A percentile compares a stretch with the other conserved stretches of the same genome.
Evolutionary conservation across 2,113 vertebrate genomes (phyloP).

Genomic region (Fregata magnificens): DNA sequence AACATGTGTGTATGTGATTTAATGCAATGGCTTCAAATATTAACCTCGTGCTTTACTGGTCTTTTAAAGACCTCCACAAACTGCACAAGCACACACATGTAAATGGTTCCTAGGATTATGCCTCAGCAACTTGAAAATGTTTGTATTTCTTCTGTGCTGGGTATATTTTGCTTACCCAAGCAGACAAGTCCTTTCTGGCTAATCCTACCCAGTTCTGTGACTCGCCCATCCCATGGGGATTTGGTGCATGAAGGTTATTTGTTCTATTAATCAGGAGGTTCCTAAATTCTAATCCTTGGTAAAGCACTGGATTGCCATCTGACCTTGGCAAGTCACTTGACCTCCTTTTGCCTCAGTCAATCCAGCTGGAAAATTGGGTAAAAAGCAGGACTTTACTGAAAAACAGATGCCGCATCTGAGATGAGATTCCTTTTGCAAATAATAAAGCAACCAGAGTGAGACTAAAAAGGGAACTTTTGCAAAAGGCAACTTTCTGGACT

Average conservation of each 20-base stretch:
- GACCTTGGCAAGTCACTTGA: conserved; percentile 72
- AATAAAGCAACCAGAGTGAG: background rate
- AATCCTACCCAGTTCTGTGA: conserved; percentile 69
- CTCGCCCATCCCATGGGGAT: conserved; percentile 60
- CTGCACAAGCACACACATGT: background rate
- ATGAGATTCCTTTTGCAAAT: conserved; percentile 19
- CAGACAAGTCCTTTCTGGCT: conserved; percentile 63
- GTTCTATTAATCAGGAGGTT: conserved; percentile 72
- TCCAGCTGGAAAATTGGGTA: conserved; percentile 70
- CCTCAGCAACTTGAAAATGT: conserved; percentile 61
- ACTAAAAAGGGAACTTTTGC: background rate
- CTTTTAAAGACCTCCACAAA: conserved; percentile 22
- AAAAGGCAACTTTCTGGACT: background rate
- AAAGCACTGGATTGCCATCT: conserved; percentile 67
- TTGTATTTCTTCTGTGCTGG: conserved; percentile 65
- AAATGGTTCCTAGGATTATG: conserved; percentile 52
- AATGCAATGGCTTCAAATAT: background rate
- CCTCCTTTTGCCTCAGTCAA: conserved; percentile 66
- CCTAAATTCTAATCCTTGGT: conserved; percentile 75
- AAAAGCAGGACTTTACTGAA: conserved; percentile 56
- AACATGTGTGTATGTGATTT: background rate
- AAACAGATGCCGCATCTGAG: conserved; percentile 59
- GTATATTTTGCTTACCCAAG: conserved; percentile 69
- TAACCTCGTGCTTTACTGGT: background rate
- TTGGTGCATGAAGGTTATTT: conserved; percentile 69